These are phyloP conservation scores for Amorpha juglandis DNA, from an alignment of 2,888 invertebrate genomes.

Conservation along the genomic window DNA sequence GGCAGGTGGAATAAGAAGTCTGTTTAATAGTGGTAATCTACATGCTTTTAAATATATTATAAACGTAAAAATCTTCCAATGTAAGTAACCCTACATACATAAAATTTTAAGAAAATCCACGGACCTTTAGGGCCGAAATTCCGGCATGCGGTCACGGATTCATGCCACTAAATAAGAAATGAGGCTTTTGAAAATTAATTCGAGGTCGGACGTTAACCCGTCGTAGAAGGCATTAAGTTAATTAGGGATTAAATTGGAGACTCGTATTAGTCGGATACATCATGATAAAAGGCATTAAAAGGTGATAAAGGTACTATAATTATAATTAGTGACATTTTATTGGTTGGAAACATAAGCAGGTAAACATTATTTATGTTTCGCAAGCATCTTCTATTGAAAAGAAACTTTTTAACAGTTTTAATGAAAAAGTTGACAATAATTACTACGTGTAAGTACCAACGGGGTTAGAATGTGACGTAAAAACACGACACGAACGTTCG, in stretches of 20 bases:
- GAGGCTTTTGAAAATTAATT: conserved; percentile 12
- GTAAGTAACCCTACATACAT: neutral
- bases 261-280: neutral
- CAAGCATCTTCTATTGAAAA: no score
- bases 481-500: no score
- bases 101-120: neutral
- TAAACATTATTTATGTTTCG: no score
- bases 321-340: neutral
- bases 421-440: no score
- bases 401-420: no score
- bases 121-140: neutral
- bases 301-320: neutral
- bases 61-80: neutral
- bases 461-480: no score
- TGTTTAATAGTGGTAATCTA: no score
- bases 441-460: no score
- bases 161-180: conserved; percentile 11
- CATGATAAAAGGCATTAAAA: neutral
- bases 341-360: neutral
- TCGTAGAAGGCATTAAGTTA: conserved; percentile 8
- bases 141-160: conserved; percentile 5
- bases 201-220: conserved; percentile 9
- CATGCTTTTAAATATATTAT: no score
- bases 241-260: conserved; percentile 3
- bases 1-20: no score